Base-by-base conservation (phyloP, 2,888 invertebrate genomes). In the Dermolepida albohirtum region DNA sequence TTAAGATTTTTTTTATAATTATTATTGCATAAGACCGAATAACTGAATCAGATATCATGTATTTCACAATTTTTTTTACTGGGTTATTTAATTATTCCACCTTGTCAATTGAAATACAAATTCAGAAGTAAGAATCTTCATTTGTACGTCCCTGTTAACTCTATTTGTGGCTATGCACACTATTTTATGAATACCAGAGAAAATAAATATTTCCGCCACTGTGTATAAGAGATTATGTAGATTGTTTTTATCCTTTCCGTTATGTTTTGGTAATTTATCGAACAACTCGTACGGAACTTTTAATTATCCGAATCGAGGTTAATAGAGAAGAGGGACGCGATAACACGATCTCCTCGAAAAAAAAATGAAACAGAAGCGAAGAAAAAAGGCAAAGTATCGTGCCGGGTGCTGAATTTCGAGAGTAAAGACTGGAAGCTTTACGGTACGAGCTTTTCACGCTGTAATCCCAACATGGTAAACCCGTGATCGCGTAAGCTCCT, bases 401-500 rank as follows among this genome's bases (percentile, higher is more conserved):
- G 14, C 16, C 59, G 59, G 59, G 17, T 59, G 29, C 44, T 59
- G 59, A 29, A 29, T 59, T 44, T 34, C 59, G 44, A 11, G 44
- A 47, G 44, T 47, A 47, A 34, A 44, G 10, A 59, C 47, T 47
- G 59, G 59, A 29, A 47, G 44, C 34, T 59, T 59, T 59, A 59
- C 59, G 59, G 47, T 59, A 59, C 59, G 34, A 47, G 59, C 47
- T 59, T 59, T 59, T 59, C 59, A 47, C 59, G 34, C 44, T 47
- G 34, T 59, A 59, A 59, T 59, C 59, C 64, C 52, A 50, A 14
- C 34, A 64, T 41, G 52, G 64, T 64, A 64, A 51, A 64, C 50
- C 64, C 64, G 29, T 52, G 52, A 64, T 64, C 51, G 52, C 52
- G 52, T 64, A 64, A 64, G 64, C 64, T 52, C 34, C 41, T 52